Conservation (phyloP, 2,888 invertebrate species). For the Coelinius sp. region DNA sequence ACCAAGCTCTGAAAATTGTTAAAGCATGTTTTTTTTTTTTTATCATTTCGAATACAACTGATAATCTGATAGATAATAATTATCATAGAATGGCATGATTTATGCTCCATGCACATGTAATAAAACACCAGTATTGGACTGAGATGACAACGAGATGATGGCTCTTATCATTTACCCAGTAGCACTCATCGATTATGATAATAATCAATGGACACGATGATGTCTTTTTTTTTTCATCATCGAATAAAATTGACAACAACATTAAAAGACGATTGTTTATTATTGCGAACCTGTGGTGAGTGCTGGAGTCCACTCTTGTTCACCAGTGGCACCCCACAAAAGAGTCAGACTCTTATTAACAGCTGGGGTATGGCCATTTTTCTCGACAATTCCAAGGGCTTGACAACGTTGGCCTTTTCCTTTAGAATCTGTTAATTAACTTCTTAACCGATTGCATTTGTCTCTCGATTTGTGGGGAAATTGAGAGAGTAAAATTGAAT, state of each 20-base stretch:
- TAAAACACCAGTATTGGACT: background rate
- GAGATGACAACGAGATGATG: background rate
- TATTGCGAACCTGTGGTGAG: conserved; percentile 86
- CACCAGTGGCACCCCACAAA: conserved; percentile 95
- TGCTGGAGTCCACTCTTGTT: conserved; percentile 97
- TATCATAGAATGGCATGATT: background rate
- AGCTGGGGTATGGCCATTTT: conserved; percentile 52
- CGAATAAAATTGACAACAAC: background rate
- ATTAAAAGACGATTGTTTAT: conserved; percentile 32
- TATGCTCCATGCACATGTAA: background rate
- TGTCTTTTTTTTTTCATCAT: background rate
- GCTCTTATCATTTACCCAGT: background rate
- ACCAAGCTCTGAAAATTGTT: no score
- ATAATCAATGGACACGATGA: background rate
- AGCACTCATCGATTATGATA: background rate
- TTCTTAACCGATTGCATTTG: conserved; percentile 29
- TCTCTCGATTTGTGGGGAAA: background rate
- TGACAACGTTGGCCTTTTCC: conserved; percentile 57
- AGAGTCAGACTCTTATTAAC: conserved; percentile 77
- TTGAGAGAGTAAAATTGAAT: background rate
- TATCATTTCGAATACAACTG: no score
- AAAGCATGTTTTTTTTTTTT: no score
- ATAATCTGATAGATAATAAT: background rate
- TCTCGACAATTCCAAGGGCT: conserved; percentile 61
- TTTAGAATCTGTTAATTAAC: conserved; percentile 55